Evolutionary conservation across 1,140 invertebrate genomes (phyloP).

Genomic region (Hydropsyche tenuis): DNA sequence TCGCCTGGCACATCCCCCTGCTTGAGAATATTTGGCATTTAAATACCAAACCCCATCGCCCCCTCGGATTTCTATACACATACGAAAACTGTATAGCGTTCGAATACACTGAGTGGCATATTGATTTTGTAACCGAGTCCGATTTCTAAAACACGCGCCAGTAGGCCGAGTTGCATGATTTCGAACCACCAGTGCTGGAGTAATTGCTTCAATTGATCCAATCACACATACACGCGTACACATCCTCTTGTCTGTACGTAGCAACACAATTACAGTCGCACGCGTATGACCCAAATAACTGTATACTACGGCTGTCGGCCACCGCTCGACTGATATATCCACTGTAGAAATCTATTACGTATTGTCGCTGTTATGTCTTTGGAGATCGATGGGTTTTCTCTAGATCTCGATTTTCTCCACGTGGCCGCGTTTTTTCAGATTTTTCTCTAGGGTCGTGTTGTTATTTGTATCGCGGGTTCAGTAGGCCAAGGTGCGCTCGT

Average conservation of each 20-base stretch:
- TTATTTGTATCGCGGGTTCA: not conserved
- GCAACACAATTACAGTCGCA: not conserved
- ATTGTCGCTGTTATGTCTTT: not conserved
- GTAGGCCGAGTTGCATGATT: constrained; percentile 27
- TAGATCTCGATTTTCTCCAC: not conserved
- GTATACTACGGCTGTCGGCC: not conserved
- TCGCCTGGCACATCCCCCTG: too few species aligned
- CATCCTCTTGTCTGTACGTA: not conserved
- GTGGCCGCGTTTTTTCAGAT: not conserved
- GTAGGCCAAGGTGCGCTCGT: constrained; percentile 27
- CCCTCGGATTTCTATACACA: too few species aligned
- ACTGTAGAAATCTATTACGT: not conserved
- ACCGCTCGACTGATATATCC: not conserved
- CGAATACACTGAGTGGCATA: not conserved
- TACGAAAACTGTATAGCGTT: too few species aligned
- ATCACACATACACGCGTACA: not conserved
- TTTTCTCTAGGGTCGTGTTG: not conserved
- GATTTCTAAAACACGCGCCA: constrained; percentile 22
- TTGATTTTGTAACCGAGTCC: constrained; percentile 21
- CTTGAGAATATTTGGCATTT: too few species aligned
- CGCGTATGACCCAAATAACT: constrained; percentile 31
- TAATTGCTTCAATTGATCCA: constrained; percentile 38
- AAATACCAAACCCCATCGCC: too few species aligned
- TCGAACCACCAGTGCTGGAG: constrained; percentile 1
- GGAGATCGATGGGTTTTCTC: not conserved